Conservation (phyloP, 2,113 vertebrate species). For the Marcusenius ussheri region DNA sequence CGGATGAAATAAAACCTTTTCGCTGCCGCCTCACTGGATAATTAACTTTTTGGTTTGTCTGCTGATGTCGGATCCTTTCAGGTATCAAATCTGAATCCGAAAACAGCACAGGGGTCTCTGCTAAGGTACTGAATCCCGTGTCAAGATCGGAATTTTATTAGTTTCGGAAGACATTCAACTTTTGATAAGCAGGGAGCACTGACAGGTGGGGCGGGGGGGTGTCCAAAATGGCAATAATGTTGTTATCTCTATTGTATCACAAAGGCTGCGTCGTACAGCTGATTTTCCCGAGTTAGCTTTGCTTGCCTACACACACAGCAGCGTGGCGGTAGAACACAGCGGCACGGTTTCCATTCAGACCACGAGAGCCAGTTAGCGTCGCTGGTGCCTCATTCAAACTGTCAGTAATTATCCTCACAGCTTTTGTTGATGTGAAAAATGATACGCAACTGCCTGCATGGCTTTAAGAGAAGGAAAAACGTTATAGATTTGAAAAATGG, state of each 20-base stretch:
- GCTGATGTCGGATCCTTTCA: background rate
- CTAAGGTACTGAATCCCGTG: background rate
- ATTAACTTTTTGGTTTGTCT: background rate
- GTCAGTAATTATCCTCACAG: conserved; percentile 2
- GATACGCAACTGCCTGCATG: background rate
- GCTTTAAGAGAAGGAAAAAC: background rate
- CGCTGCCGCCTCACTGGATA: background rate
- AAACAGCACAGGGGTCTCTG: background rate
- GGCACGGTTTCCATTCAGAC: background rate
- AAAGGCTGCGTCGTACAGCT: background rate
- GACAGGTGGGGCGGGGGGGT: background rate
- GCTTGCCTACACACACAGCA: background rate
- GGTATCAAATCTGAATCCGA: background rate
- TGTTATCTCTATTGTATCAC: conserved; percentile 27
- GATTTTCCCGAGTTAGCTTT: background rate
- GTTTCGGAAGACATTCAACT: background rate
- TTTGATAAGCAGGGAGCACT: background rate
- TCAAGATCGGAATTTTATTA: background rate
- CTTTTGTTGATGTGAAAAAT: background rate
- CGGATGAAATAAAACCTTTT: background rate
- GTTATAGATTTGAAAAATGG: background rate
- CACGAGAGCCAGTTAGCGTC: background rate
- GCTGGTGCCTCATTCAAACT: background rate
- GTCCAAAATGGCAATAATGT: conserved; percentile 40
- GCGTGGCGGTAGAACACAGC: background rate